A percentile compares a stretch with the other conserved stretches of the same genome.
Conservation (phyloP, 2,113 vertebrate genomes). For the Ochotona princeps region DNA sequence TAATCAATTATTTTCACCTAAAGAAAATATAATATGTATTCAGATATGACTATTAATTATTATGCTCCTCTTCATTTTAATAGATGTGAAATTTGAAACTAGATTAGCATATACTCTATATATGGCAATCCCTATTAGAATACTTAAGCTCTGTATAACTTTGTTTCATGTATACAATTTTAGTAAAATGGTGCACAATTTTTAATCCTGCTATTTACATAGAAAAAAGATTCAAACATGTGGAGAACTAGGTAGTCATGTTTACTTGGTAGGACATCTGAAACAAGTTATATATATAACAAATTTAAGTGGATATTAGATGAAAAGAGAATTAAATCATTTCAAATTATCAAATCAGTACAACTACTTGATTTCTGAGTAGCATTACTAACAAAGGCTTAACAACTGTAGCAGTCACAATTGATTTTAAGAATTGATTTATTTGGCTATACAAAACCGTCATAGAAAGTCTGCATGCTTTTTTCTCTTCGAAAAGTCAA, state of each 20-base stretch:
- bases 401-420: conserved; percentile 65
- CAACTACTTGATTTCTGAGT: conserved; percentile 63
- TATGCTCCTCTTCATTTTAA: neutral
- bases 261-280: conserved; percentile 69
- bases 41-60: neutral
- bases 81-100: neutral
- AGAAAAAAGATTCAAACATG: neutral
- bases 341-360: conserved; percentile 75
- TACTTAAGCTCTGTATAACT: neutral
- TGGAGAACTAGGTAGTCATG: conserved; percentile 58
- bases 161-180: neutral
- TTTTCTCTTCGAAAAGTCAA: neutral
- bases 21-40: neutral
- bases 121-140: neutral
- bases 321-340: conserved; percentile 79
- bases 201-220: neutral
- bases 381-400: conserved; percentile 65
- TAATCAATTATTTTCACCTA: neutral
- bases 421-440: neutral
- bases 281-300: conserved; percentile 71
- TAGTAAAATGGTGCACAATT: neutral
- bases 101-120: neutral
- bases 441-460: conserved; percentile 27
- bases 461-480: neutral
- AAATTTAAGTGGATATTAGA: conserved; percentile 80